Conservation (phyloP, 2,888 invertebrate species). For the Drosophila subquinaria region DNA sequence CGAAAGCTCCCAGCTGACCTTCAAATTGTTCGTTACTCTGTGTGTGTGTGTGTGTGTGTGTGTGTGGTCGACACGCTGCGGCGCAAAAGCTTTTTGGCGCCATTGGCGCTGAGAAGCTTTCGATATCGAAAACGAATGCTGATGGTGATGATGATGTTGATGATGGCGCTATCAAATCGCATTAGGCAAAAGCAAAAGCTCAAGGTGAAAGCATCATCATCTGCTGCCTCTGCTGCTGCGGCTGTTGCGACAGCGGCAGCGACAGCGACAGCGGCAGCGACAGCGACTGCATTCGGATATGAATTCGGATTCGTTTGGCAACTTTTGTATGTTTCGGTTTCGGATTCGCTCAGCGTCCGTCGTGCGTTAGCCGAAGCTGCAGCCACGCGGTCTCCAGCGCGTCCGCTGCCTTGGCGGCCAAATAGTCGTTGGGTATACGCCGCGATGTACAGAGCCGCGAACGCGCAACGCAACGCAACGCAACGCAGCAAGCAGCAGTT, state of each 20-base stretch:
- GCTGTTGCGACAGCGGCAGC: not conserved
- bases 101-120: conserved; percentile 30
- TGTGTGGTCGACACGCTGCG: conserved; percentile 29
- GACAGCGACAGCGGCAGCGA: conserved; percentile 12
- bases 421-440: conserved; percentile 84
- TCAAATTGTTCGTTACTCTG: conserved; percentile 28
- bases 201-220: conserved; percentile 75
- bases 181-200: conserved; percentile 55
- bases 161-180: conserved; percentile 39
- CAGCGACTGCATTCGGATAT: conserved; percentile 58
- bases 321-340: conserved; percentile 35
- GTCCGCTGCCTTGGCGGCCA: conserved; percentile 69
- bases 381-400: conserved; percentile 80
- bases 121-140: conserved; percentile 56
- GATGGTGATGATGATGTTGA: conserved; percentile 5
- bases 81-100: conserved; percentile 50
- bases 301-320: conserved; percentile 60
- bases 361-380: conserved; percentile 60
- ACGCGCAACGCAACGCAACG: conserved; percentile 74
- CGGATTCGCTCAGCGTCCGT: conserved; percentile 61
- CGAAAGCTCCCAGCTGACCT: conserved; percentile 44
- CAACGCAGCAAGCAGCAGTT: conserved; percentile 45
- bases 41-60: too few species aligned
- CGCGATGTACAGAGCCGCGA: conserved; percentile 84
- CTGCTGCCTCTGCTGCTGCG: conserved; percentile 14